Conservation (phyloP, 2,888 invertebrate species). For the Ichneumoninae sp. region DNA sequence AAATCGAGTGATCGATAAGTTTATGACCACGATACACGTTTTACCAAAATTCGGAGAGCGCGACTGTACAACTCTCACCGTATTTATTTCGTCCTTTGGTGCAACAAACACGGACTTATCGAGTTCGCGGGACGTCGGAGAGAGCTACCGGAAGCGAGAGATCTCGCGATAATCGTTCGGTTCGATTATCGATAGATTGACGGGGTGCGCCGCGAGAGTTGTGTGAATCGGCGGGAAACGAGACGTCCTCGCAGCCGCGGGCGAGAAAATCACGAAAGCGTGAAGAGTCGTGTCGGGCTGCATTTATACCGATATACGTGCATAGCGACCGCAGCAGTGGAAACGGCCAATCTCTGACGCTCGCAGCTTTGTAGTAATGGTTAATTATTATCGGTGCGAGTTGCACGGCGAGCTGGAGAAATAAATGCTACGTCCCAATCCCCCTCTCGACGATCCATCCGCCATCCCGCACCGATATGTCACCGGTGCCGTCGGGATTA, state of each 20-base stretch:
- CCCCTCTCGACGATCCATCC: background rate
- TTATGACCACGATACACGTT: background rate
- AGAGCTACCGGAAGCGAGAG: conserved; percentile 51
- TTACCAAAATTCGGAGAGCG: background rate
- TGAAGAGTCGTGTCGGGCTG: conserved; percentile 59
- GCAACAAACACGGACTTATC: background rate
- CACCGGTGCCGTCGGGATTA: conserved; percentile 6
- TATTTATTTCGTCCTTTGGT: conserved; percentile 5
- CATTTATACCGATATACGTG: conserved; percentile 30
- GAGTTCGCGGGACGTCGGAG: background rate
- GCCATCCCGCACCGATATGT: conserved; percentile 18
- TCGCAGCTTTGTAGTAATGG: conserved; percentile 29
- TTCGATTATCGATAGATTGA: conserved; percentile 57
- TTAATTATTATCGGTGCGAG: conserved; percentile 50
- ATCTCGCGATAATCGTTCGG: conserved; percentile 65
- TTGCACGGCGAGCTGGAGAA: background rate
- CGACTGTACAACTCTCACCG: background rate
- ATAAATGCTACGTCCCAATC: conserved; percentile 12
- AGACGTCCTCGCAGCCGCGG: conserved; percentile 20
- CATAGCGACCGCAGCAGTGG: background rate
- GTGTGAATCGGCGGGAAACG: conserved; percentile 17
- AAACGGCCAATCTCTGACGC: conserved; percentile 32
- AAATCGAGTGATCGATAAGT: background rate
- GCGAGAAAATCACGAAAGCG: conserved; percentile 71
- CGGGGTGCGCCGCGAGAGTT: background rate